Percentiles rank a stretch among this genome's conserved stretches.
These are phyloP conservation scores for Sakesphorus luctuosus DNA, from an alignment of 2,113 vertebrate species.

Conservation along the genomic window DNA sequence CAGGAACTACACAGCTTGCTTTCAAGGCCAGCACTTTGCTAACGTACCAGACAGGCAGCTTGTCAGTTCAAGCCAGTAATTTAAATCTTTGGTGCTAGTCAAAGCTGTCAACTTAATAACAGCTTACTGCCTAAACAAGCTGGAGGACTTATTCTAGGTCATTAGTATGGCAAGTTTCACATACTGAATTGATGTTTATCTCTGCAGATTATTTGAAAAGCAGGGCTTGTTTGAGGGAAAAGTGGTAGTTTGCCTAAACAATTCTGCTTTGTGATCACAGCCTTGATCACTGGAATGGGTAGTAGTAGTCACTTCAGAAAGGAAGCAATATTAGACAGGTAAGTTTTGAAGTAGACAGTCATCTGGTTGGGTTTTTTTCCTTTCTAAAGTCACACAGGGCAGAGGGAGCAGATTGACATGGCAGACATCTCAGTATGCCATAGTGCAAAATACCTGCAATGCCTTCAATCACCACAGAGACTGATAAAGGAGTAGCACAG, in stretches of 20 bases:
- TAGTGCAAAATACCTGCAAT: not conserved
- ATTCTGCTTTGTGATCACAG: not conserved
- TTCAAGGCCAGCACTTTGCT: not conserved
- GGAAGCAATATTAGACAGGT: not conserved
- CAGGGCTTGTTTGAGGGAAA: not conserved
- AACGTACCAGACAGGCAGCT: constrained; percentile 13
- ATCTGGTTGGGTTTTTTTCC: not conserved
- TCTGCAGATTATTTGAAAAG: constrained; percentile 40
- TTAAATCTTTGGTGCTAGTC: constrained; percentile 58
- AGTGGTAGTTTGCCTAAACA: not conserved
- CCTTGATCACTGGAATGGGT: not conserved
- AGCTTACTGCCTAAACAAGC: constrained; percentile 48
- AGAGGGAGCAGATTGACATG: not conserved
- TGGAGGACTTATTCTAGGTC: constrained; percentile 26
- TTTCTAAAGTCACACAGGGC: not conserved
- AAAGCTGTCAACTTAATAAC: constrained; percentile 61
- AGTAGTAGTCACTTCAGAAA: not conserved
- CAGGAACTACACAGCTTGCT: not conserved
- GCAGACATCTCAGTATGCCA: not conserved
- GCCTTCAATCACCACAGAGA: not conserved
- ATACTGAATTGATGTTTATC: constrained; percentile 49
- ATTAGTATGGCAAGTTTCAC: constrained; percentile 48
- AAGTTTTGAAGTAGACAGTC: not conserved
- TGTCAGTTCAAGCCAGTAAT: constrained; percentile 49
- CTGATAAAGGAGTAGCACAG: rapidly evolving